A percentile compares a stretch with the other conserved stretches of the same genome.
Conservation (phyloP, 2,888 invertebrate species). For the Orthonychiurus folsomi region DNA sequence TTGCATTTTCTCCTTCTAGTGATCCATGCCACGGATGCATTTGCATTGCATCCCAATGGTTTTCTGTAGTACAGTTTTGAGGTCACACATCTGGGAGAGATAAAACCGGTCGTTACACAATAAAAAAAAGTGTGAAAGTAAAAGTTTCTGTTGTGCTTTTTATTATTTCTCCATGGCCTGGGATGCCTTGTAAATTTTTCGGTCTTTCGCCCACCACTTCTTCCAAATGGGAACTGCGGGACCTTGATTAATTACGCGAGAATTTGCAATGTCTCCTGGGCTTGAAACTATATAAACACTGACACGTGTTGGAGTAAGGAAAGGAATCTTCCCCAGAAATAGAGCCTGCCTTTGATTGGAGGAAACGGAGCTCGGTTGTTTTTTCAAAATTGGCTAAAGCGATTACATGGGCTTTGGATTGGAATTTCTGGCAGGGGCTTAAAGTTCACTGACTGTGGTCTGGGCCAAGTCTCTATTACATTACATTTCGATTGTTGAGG, state of each 20-base stretch:
- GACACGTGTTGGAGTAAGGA: neutral
- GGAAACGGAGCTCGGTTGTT: neutral
- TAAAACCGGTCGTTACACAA: neutral
- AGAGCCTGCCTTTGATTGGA: neutral
- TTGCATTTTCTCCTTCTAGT: too few relatives aligned
- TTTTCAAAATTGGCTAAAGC: too few relatives aligned
- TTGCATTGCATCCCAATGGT: too few relatives aligned
- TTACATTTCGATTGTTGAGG: neutral
- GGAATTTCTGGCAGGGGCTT: neutral
- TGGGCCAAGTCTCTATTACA: neutral
- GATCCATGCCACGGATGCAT: too few relatives aligned
- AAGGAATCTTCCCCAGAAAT: too few relatives aligned
- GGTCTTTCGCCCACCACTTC: too few relatives aligned
- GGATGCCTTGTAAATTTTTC: too few relatives aligned
- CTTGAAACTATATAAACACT: neutral
- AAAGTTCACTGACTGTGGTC: conserved; percentile 1
- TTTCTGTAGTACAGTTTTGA: too few relatives aligned
- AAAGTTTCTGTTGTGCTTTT: neutral
- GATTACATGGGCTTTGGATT: neutral
- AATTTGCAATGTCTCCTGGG: neutral
- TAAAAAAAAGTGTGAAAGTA: neutral
- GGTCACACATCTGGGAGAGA: neutral
- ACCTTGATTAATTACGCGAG: too few relatives aligned
- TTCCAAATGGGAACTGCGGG: too few relatives aligned
- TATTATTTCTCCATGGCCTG: too few relatives aligned